phyloP scores from a whole-genome alignment of 2,113 vertebrate species.

The Amphiprion ocellaris region DNA sequence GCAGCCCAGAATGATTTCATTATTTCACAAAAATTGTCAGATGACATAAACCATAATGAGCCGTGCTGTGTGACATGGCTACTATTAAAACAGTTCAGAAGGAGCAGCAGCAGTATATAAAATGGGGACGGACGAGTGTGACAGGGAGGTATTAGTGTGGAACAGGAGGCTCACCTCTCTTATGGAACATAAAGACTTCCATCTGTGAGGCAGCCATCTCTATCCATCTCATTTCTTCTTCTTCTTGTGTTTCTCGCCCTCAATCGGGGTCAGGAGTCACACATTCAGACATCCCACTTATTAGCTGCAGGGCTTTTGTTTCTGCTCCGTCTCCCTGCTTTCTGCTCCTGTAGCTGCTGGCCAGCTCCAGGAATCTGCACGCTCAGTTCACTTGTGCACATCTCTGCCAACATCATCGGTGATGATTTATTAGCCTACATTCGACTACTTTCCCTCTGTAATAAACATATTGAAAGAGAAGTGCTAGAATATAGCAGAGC shows the following conservation, averaged over 20 bases:
- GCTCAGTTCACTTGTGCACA: conserved; percentile 29
- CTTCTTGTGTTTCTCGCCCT: conserved; percentile 7
- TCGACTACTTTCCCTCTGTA: conserved; percentile 1
- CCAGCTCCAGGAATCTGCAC: conserved; percentile 39
- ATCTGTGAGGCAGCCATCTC: conserved; percentile 36
- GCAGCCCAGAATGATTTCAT: background rate
- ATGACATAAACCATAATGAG: conserved; percentile 20
- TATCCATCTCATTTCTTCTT: background rate
- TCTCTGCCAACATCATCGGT: conserved; percentile 38
- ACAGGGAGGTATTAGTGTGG: background rate
- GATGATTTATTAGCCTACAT: conserved; percentile 55
- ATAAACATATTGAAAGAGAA: conserved; percentile 32
- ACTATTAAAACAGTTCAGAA: conserved; percentile 16
- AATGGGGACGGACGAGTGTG: conserved; percentile 25
- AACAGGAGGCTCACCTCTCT: conserved; percentile 1
- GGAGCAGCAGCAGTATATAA: conserved; percentile 6
- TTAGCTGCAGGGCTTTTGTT: conserved; percentile 42
- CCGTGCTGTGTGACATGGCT: conserved; percentile 3
- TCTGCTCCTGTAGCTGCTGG: conserved; percentile 46
- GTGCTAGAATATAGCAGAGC: background rate
- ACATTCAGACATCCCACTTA: conserved; percentile 38
- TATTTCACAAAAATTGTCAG: background rate
- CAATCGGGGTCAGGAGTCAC: conserved; percentile 27
- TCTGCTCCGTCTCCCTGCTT: conserved; percentile 46
- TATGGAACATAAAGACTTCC: conserved; percentile 17